Base-by-base conservation (phyloP, 2,113 vertebrate species). In the Ailuropoda melanoleuca region DNA sequence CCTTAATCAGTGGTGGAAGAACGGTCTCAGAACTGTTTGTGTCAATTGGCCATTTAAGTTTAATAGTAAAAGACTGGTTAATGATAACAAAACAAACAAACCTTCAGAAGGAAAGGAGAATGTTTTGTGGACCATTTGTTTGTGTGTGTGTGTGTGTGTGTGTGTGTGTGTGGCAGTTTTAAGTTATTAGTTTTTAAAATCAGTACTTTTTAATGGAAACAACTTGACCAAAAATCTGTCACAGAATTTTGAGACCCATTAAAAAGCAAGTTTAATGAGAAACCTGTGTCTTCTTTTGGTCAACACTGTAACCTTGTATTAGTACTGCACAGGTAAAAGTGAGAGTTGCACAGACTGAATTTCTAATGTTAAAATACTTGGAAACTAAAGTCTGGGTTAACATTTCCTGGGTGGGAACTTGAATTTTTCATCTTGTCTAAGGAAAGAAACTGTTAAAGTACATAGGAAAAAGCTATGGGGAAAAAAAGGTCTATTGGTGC, bases 201-300 rank as follows among this genome's bases (percentile, higher is more conserved):
- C 56, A 97, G 98, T 98, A 98, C 98, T 99, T 99, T 99, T 98
- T 98, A 99, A 98, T 99, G 98, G 98, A 98, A 99, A 98, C 98
- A 98, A 99, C 98, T 98, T 99, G 98, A 99, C 99, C 98, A 99
- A 99, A 98, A 99, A 99, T 96, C 99, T 99, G 99, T 99, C 99
- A 99, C 99, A 98, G 97, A 99, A 99, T 99, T 98, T 99, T 99
- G 99, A 99, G 99, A 99, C 99, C 98, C 99, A 99, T 99, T 99
- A 99, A 99, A 97, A 96, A 94, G 86, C 98, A 99, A 99, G 98
- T 99, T 99, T 98, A 99, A 99, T 98, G 98, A 98, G 98, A 97
- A 0, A 96, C 97, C 96, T 98, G 92, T 98, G 98, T 99, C 90
- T 97, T 98, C 82, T 98, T 98, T 98, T 96, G 85, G 93, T 97